phyloP scores from a whole-genome alignment of 2,113 vertebrate genomes.

The Prolemur simus region DNA sequence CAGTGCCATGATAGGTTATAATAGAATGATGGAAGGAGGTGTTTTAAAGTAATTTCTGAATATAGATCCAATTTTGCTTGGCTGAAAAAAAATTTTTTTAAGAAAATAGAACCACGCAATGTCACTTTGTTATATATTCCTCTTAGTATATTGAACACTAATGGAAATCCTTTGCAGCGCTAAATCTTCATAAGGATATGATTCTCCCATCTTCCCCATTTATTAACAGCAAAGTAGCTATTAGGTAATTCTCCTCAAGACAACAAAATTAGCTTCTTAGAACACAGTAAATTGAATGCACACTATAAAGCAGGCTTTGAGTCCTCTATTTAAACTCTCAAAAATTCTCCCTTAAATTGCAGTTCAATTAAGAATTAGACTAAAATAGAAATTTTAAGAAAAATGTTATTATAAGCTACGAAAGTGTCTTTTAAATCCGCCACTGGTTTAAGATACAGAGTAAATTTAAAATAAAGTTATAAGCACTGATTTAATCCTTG shows the following conservation, averaged over 20 bases:
- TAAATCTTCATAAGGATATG: neutral
- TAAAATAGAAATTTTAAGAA: neutral
- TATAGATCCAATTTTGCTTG: neutral
- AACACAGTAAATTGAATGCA: neutral
- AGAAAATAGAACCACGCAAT: neutral
- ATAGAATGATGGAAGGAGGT: neutral
- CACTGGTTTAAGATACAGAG: rapidly evolving
- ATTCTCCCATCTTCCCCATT: neutral
- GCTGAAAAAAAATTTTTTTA: neutral
- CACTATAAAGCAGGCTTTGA: neutral
- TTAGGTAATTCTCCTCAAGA: neutral
- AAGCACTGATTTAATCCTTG: neutral
- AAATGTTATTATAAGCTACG: neutral
- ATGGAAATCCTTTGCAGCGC: neutral
- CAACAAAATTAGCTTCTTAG: neutral
- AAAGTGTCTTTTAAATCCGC: neutral
- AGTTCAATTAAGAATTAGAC: neutral
- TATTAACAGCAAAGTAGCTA: neutral
- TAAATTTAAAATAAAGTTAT: neutral
- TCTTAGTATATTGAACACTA: neutral
- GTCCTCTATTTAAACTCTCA: neutral
- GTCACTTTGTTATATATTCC: neutral
- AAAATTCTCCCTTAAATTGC: neutral
- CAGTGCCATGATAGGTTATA: neutral
- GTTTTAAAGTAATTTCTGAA: neutral